Evolutionary conservation across 2,888 invertebrate genomes (phyloP).

Genomic region (Cephus pygmeus): DNA sequence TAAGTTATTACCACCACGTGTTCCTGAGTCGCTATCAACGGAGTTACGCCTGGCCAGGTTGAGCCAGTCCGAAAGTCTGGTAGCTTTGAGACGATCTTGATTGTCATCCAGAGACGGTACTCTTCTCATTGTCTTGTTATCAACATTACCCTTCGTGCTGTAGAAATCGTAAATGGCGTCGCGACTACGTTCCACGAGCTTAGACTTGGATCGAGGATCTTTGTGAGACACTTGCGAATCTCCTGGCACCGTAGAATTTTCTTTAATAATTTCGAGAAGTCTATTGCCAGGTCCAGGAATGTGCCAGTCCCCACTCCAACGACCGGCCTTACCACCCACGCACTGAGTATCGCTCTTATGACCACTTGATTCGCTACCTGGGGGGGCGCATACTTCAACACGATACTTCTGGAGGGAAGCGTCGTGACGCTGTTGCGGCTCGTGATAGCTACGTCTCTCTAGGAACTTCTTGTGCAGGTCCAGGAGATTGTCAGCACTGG

Average conservation of each 20-base stretch:
- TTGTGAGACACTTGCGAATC: not conserved
- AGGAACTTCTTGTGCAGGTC: constrained; percentile 78
- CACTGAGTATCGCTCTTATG: constrained; percentile 5
- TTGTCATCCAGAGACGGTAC: constrained; percentile 22
- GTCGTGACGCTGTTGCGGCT: constrained; percentile 43
- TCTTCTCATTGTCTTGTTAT: not conserved
- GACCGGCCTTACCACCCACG: constrained; percentile 15
- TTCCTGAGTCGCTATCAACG: constrained; percentile 23
- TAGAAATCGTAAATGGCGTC: constrained; percentile 22
- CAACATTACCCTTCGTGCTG: constrained; percentile 1
- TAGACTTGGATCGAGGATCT: not conserved
- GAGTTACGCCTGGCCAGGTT: constrained; percentile 49
- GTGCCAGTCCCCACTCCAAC: constrained; percentile 25
- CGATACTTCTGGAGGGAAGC: constrained; percentile 32
- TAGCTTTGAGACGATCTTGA: constrained; percentile 54
- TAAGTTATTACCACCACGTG: constrained; percentile 24
- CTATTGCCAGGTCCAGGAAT: constrained; percentile 36
- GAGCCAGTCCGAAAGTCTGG: constrained; percentile 61
- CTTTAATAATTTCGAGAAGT: constrained; percentile 53
- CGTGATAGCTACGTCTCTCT: constrained; percentile 73
- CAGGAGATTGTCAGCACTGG: constrained; percentile 73
- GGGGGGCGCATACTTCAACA: constrained; percentile 26
- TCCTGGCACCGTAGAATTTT: constrained; percentile 40
- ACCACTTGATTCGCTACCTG: constrained; percentile 9
- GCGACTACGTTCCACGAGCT: constrained; percentile 10